A percentile compares a stretch with the other conserved stretches of the same genome.
These are phyloP conservation scores for Sebastes wilsoni DNA, from an alignment of 2,797 vertebrate genomes.

Conservation along the genomic window DNA sequence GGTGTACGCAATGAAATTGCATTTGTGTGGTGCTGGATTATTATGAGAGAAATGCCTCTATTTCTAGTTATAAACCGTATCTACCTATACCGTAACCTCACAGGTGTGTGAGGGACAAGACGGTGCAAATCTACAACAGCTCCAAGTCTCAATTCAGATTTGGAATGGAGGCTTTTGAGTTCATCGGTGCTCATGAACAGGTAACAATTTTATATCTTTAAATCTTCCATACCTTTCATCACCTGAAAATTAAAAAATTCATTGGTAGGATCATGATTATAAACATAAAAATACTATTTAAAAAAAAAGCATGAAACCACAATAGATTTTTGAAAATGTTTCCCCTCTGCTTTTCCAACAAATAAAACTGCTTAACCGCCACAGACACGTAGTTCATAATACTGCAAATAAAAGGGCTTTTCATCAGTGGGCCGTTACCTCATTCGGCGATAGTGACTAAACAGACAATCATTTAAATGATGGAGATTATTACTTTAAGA, in stretches of 20 bases:
- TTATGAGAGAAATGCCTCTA: neutral
- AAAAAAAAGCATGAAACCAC: neutral
- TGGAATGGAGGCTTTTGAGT: constrained; percentile 71
- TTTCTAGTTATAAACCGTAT: neutral
- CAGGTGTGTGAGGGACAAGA: constrained; percentile 63
- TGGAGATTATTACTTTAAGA: too few species aligned
- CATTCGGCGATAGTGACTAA: too few species aligned
- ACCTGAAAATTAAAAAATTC: neutral
- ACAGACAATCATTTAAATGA: too few species aligned
- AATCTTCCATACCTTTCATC: neutral
- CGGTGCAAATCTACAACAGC: constrained; percentile 48
- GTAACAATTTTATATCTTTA: constrained; percentile 22
- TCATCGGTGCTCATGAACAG: constrained; percentile 64
- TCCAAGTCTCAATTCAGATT: constrained; percentile 55
- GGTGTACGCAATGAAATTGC: neutral
- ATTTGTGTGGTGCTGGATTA: neutral
- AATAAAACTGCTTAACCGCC: neutral
- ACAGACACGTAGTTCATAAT: too few species aligned
- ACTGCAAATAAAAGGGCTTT: too few species aligned
- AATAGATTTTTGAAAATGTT: neutral
- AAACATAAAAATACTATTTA: too few species aligned
- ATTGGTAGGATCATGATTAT: too few species aligned
- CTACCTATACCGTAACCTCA: neutral
- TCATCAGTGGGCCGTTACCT: too few species aligned
- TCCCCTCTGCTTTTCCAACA: neutral